Conservation (phyloP, 2,113 vertebrate genomes). For the Notarius lentiginosus region DNA sequence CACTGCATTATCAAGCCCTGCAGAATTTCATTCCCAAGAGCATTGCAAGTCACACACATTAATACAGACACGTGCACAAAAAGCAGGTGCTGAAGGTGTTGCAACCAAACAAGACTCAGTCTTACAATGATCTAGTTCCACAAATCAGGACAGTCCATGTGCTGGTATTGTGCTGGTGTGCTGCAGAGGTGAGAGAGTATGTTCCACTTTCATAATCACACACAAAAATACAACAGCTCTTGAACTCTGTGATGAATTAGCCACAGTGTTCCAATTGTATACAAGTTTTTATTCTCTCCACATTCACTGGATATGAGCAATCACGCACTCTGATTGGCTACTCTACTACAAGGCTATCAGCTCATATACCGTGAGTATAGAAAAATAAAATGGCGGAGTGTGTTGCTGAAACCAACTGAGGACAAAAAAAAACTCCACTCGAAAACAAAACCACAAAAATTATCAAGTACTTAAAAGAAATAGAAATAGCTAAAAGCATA, state of each 20-base stretch:
- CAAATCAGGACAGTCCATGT: slow-evolving; percentile 7
- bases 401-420: too few species aligned
- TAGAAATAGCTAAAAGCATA: too few species aligned
- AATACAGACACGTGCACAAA: background rate
- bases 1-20: background rate
- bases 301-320: too few species aligned
- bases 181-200: background rate
- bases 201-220: background rate
- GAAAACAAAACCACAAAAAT: too few species aligned
- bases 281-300: too few species aligned
- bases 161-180: background rate
- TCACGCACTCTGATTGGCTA: too few species aligned
- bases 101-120: background rate
- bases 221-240: background rate
- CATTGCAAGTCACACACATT: background rate
- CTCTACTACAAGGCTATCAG: too few species aligned
- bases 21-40: background rate
- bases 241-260: background rate
- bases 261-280: too few species aligned
- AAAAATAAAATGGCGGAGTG: too few species aligned
- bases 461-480: too few species aligned
- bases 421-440: too few species aligned
- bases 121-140: background rate
- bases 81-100: background rate
- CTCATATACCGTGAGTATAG: too few species aligned